phyloP scores from a whole-genome alignment of 2,113 vertebrate species.

The Glaucomys volans region DNA sequence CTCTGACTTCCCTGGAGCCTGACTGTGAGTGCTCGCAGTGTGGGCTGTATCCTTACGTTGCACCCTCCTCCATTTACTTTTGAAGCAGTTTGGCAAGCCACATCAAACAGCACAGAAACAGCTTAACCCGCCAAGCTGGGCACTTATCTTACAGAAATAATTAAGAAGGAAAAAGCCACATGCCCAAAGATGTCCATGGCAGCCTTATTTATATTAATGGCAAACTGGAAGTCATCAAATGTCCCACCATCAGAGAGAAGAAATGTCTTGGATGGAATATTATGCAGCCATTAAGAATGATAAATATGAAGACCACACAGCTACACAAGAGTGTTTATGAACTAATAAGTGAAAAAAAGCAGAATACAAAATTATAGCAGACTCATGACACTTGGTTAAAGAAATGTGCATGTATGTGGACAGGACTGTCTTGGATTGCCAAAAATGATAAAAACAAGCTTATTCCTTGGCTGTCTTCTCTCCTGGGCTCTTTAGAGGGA shows the following conservation, averaged over 20 bases:
- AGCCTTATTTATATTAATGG: conserved; percentile 53
- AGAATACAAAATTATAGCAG: background rate
- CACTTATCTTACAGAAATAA: conserved; percentile 76
- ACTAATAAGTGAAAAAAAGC: background rate
- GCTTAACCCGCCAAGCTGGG: conserved; percentile 36
- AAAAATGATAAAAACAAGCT: conserved; percentile 28
- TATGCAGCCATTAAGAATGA: conserved; percentile 77
- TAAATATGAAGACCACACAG: background rate
- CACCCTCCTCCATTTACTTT: conserved; percentile 61
- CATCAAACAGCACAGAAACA: conserved; percentile 68
- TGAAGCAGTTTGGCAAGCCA: conserved; percentile 71
- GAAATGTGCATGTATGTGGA: background rate
- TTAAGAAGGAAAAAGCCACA: conserved; percentile 75
- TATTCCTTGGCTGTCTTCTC: background rate
- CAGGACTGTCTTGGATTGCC: background rate
- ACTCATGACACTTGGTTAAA: background rate
- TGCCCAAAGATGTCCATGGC: conserved; percentile 22
- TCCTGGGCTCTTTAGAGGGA: background rate
- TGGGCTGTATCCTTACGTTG: conserved; percentile 46
- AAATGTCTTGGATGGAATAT: conserved; percentile 66
- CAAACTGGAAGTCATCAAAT: background rate
- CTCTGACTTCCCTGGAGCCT: conserved; percentile 45
- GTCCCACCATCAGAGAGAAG: background rate
- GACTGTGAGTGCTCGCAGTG: conserved; percentile 38
- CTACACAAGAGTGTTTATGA: background rate